Evolutionary conservation across 2,888 invertebrate genomes (phyloP), one percentile per base, ranked within the genome.

Genomic region (Trichopoda pennipes): DNA sequence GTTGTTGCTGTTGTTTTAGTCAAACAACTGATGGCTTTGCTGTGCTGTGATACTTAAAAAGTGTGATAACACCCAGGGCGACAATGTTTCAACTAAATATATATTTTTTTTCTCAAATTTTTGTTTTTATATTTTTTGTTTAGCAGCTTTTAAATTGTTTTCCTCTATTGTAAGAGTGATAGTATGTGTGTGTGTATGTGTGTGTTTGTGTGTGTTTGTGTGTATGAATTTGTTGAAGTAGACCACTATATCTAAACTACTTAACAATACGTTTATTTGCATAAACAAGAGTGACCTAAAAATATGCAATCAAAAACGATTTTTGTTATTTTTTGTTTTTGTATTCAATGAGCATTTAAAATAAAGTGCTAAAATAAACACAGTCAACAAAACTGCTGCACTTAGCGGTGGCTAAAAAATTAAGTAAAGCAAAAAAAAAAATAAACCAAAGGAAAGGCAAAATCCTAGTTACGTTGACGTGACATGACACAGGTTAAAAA

Each of bases 211-310:
- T 23, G 14, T 55, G 17, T 23, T 7, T 23, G 14, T 35, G 2
- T 76, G 47, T 44, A 19, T 8, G 3, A 17, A 3, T 35, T 0
- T 76, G 55, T 44, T 55, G 16, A 55, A 61, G 60, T 55, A 61
- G 53, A 68, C 61, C 72, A 73, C 68, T 68, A 55, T 74, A 47
- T 73, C 73, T 68, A 68, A 80, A 73, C 58, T 68, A 32, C 60
- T 73, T 47, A 61, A 68, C 77, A 78, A 78, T 73, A 55, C 53
- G 28, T 79, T 73, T 73, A 75, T 81, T 81, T 81, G 49, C 82
- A 79, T 82, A 82, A 79, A 79, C 82, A 79, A 75, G 56, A 75
- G 70, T 79, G 79, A 75, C 79, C 79, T 66, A 75, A 82, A 82
- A 82, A 79, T 82, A 72, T 79, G 75, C 82, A 79, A 79, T 79